Evolutionary conservation across 1,140 invertebrate genomes (phyloP), one percentile per base, ranked within the genome.

Genomic region (Drosophila erecta): DNA sequence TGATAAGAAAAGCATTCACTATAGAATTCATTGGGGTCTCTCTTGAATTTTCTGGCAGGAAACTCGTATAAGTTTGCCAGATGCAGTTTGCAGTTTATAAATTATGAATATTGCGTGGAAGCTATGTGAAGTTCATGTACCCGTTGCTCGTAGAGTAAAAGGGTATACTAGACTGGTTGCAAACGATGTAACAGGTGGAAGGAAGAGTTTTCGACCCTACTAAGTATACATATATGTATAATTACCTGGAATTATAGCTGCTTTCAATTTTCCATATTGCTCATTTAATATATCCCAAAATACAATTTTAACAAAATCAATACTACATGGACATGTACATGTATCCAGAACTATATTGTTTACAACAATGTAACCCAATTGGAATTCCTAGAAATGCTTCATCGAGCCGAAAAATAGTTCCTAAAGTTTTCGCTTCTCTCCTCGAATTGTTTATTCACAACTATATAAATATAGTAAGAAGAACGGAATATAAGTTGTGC

Each of bases 331-430:
- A 17, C 0, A 4, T 3, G 3, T 55, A 38, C 10, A 35, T 44
- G 14, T 30, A 69, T 10, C 12, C 50, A 17, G 1, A 24, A 40
- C 33, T 40, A 27, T 30, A 73, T 76, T 84, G 80, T 84, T 84
- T 84, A 84, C 71, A 67, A 44, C 37, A 62, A 43, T 81, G 74
- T 86, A 87, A 86, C 81, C 81, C 69, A 86, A 83, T 81, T 86
- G 61, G 37, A 55, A 35, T 47, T 47, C 57, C 30, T 64, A 15
- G 30, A 64, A 73, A 35, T 69, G 61, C 56, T 59, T 84, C 81
- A 83, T 57, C 55, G 55, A 47, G 40, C 47, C 62, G 60, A 41
- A 50, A 60, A 64, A 58, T 61, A 86, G 46, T 67, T 73, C 27
- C 46, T 55, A 41, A 60, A 55, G 44, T 58, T 67, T 22, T 44